Percentiles rank a stretch among this genome's conserved stretches.
Evolutionary conservation across 2,888 invertebrate genomes (phyloP).

Genomic region (Drosophila mimica): DNA sequence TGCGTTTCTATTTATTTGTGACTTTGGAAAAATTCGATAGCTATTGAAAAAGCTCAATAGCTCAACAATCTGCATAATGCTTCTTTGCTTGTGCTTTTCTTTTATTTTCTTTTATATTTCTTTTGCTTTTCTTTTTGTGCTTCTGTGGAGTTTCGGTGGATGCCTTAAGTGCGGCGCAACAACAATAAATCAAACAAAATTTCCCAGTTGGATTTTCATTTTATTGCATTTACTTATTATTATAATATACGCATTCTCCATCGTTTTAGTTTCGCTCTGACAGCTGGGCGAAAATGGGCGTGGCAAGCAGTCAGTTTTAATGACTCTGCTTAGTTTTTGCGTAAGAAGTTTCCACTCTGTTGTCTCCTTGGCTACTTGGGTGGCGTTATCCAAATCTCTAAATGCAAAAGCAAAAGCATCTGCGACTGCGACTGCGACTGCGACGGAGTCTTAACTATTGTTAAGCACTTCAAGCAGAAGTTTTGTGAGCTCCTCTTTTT

Average conservation of each 20-base stretch:
- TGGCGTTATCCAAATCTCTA: conserved; percentile 15
- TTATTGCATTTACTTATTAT: conserved; percentile 80
- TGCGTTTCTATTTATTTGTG: too few species aligned
- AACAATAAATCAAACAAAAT: conserved; percentile 80
- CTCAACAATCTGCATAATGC: conserved; percentile 74
- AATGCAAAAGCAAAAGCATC: conserved; percentile 8
- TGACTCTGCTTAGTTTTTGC: conserved; percentile 50
- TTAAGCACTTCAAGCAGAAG: conserved; percentile 59
- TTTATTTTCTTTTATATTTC: conserved; percentile 19
- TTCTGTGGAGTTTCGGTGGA: conserved; percentile 21
- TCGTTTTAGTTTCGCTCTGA: conserved; percentile 32
- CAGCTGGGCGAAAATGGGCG: conserved; percentile 35
- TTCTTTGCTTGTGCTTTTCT: conserved; percentile 38
- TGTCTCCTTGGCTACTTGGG: conserved; percentile 21
- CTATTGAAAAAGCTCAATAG: too few species aligned
- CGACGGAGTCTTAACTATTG: conserved; percentile 62
- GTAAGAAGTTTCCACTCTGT: neutral
- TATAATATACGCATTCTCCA: conserved; percentile 59
- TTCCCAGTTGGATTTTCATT: conserved; percentile 82
- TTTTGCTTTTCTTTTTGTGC: conserved; percentile 9
- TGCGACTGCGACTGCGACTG: neutral
- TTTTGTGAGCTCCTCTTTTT: conserved; percentile 34
- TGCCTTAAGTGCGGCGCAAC: conserved; percentile 31
- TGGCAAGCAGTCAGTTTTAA: conserved; percentile 45
- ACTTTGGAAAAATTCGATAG: too few species aligned